These are phyloP conservation scores for Escarpia spicata DNA, from an alignment of 2,888 invertebrate species.

Conservation along the genomic window DNA sequence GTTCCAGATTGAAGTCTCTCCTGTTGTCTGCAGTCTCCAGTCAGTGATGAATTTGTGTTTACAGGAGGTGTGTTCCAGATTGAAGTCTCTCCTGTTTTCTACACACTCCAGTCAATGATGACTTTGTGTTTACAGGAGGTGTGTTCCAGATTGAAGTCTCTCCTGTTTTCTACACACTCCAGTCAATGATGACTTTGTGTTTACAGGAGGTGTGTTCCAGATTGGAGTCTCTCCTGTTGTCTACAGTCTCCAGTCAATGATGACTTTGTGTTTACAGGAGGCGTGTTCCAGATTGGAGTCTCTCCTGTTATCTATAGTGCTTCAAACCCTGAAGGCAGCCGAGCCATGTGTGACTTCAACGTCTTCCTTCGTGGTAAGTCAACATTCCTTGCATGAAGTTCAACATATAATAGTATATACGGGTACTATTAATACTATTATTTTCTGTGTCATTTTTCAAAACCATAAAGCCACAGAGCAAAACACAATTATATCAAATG, in stretches of 20 bases:
- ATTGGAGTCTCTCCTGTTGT: not conserved
- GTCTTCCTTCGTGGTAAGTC: slow-evolving; percentile 21
- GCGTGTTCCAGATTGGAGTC: slow-evolving; percentile 17
- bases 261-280: slow-evolving; percentile 14
- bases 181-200: slow-evolving; percentile 23
- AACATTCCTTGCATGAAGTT: not conserved
- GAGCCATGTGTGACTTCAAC: slow-evolving; percentile 21
- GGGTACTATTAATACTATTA: too few species aligned
- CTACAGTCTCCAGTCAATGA: not conserved
- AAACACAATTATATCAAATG: not conserved
- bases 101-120: not conserved
- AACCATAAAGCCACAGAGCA: too few species aligned
- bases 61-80: not conserved
- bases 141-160: slow-evolving; percentile 21
- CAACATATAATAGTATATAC: too few species aligned
- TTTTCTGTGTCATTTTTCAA: too few species aligned
- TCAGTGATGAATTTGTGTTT: slow-evolving; percentile 22
- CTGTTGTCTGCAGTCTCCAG: not conserved
- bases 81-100: not conserved
- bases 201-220: not conserved
- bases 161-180: not conserved
- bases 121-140: slow-evolving; percentile 14
- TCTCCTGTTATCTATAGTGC: slow-evolving; percentile 21
- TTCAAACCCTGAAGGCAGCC: not conserved
- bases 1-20: too few species aligned